Percentiles rank a stretch among this genome's conserved stretches.
phyloP scores from a whole-genome alignment of 1,140 invertebrate species.

The Rhagoletis pomonella region DNA sequence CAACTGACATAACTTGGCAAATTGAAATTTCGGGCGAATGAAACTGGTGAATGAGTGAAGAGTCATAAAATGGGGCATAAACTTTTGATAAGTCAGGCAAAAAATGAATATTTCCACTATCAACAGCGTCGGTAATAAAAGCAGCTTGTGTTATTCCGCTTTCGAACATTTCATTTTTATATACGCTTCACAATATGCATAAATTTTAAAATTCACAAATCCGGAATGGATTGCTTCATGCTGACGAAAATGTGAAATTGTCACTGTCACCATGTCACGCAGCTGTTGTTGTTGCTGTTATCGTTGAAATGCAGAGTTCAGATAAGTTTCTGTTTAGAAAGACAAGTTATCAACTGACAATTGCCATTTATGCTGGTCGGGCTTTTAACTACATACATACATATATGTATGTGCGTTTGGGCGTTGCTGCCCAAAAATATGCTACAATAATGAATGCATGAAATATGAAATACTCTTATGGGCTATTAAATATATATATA shows the following conservation, averaged over 20 bases:
- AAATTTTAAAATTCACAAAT: not conserved
- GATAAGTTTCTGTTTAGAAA: slow-evolving; percentile 1
- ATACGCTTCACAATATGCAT: not conserved
- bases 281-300: not conserved
- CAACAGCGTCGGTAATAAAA: too few species aligned
- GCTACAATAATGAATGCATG: not conserved
- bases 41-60: not conserved
- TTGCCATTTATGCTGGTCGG: not conserved
- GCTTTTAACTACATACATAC: not conserved
- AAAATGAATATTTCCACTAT: not conserved
- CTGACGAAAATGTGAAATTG: not conserved
- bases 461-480: not conserved
- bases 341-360: not conserved
- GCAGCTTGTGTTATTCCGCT: not conserved
- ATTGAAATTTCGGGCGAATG: slow-evolving; percentile 34
- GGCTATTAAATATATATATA: too few species aligned
- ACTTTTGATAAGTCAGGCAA: too few species aligned
- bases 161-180: not conserved
- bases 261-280: not conserved
- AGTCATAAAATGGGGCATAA: too few species aligned
- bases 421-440: not conserved
- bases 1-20: slow-evolving; percentile 34
- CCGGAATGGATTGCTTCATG: not conserved
- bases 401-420: not conserved
- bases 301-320: slow-evolving; percentile 6